Conservation (phyloP, 2,888 invertebrate genomes). For the Orthosia gracilis region DNA sequence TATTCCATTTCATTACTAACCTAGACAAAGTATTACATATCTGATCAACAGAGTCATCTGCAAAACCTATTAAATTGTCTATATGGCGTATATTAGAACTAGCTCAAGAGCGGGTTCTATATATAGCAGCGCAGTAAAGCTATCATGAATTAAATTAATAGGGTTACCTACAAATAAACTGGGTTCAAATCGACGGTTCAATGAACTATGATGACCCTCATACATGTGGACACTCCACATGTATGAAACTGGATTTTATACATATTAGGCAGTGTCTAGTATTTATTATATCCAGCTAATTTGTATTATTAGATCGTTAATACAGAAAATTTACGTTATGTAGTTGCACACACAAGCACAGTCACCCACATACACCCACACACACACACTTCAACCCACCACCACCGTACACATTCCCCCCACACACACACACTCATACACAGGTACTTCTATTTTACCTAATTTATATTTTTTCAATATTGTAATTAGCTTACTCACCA, state of each 20-base stretch:
- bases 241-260: not conserved
- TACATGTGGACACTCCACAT: constrained; percentile 2
- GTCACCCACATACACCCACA: too few species aligned
- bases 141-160: constrained; percentile 16
- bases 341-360: too few species aligned
- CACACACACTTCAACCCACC: too few species aligned
- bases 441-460: too few species aligned
- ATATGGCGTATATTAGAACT: not conserved
- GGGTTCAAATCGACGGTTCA: constrained; percentile 18
- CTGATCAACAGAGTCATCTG: not conserved
- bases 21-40: not conserved
- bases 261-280: not conserved
- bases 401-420: too few species aligned
- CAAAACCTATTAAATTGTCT: not conserved
- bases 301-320: too few species aligned
- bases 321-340: too few species aligned
- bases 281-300: not conserved
- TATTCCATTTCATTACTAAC: not conserved
- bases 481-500: too few species aligned
- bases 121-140: constrained; percentile 8
- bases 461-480: too few species aligned
- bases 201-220: constrained; percentile 15
- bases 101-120: constrained; percentile 1
- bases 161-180: not conserved
- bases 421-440: too few species aligned